phyloP scores from a whole-genome alignment of 2,797 vertebrate genomes.

The Pantherophis vulpinus region DNA sequence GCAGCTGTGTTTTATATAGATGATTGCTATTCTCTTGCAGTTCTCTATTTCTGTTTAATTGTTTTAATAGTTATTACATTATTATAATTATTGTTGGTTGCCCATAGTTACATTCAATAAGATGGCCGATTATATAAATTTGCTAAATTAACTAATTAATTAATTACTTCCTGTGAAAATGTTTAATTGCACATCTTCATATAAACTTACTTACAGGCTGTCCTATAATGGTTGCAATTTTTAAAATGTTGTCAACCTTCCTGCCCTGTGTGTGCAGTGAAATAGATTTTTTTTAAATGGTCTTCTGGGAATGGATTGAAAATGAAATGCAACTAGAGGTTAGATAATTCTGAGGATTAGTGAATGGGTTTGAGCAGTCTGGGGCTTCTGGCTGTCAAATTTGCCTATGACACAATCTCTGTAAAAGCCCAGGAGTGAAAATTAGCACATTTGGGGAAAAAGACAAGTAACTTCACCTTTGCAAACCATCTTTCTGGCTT shows the following conservation, averaged over 20 bases:
- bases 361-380: conserved; percentile 51
- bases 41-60: conserved; percentile 1
- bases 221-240: conserved; percentile 3
- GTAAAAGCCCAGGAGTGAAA: conserved; percentile 36
- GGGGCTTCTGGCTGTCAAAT: conserved; percentile 36
- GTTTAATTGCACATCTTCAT: not conserved
- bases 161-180: conserved; percentile 12
- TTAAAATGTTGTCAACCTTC: conserved; percentile 2
- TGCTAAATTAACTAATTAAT: not conserved
- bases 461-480: not conserved
- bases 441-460: not conserved
- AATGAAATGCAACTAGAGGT: conserved; percentile 60
- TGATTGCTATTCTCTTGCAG: not conserved
- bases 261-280: conserved; percentile 22
- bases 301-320: conserved; percentile 61
- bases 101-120: not conserved
- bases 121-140: not conserved
- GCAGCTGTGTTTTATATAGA: not conserved
- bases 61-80: not conserved
- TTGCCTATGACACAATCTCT: conserved; percentile 35
- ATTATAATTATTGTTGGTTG: not conserved
- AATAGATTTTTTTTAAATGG: conserved; percentile 56
- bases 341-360: conserved; percentile 61
- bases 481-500: conserved; percentile 27
- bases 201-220: not conserved